These are phyloP conservation scores for Anastatus disparis DNA, from an alignment of 1,140 invertebrate species.

Conservation along the genomic window DNA sequence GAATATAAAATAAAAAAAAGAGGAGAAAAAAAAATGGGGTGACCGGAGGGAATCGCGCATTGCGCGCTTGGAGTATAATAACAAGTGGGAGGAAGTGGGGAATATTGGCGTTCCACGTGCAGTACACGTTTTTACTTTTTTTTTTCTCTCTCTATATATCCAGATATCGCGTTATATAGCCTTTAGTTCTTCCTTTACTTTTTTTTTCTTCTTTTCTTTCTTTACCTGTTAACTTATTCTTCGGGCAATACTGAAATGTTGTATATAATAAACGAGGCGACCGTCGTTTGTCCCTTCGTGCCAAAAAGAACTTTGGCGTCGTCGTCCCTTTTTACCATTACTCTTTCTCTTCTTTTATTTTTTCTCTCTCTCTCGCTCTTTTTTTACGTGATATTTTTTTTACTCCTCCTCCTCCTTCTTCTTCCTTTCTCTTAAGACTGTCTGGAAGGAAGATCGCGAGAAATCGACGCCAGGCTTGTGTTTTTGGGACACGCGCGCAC, in stretches of 20 bases:
- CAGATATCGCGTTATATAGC: too few species aligned
- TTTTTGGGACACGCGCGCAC: constrained; percentile 28
- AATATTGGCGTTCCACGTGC: too few species aligned
- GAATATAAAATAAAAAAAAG: neutral
- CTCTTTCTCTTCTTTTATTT: too few species aligned
- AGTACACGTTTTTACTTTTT: too few species aligned
- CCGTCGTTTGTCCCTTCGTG: neutral
- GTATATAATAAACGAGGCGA: neutral
- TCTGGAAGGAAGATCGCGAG: neutral
- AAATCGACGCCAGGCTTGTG: constrained; percentile 24
- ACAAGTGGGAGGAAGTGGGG: constrained; percentile 9
- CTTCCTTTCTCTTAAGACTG: neutral
- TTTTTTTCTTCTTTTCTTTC: too few species aligned
- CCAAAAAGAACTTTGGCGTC: too few species aligned
- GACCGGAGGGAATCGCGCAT: constrained; percentile 4
- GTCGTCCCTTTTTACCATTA: too few species aligned
- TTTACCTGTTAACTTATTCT: constrained; percentile 9
- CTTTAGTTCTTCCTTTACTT: too few species aligned
- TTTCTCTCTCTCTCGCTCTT: too few species aligned
- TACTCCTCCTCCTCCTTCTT: neutral
- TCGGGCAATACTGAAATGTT: neutral
- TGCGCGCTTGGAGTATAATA: constrained; percentile 34
- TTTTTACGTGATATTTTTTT: neutral
- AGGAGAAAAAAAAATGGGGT: neutral
- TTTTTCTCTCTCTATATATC: too few species aligned